Conservation (phyloP, 2,113 vertebrate species). For the Pachyramphus minor region DNA sequence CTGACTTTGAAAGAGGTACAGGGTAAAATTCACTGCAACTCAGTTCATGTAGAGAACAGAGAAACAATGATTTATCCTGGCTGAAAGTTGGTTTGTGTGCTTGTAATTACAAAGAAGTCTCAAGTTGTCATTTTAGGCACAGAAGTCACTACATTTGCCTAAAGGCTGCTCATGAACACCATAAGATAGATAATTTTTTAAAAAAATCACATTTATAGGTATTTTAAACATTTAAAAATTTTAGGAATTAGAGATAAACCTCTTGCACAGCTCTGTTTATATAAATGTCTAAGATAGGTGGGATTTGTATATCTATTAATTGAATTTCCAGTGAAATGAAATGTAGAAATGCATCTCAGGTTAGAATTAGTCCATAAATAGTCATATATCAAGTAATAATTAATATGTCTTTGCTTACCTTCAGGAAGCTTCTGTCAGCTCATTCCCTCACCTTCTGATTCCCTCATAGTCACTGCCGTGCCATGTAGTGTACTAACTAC, state of each 20-base stretch:
- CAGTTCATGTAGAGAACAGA: background rate
- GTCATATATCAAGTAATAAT: background rate
- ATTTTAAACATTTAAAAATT: background rate
- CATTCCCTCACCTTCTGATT: background rate
- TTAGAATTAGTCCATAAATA: background rate
- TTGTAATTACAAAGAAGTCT: background rate
- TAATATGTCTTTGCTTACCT: background rate
- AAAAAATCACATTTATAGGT: background rate
- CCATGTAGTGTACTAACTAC: background rate
- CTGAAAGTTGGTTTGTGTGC: background rate
- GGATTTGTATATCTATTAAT: background rate
- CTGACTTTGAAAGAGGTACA: background rate
- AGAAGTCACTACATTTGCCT: background rate
- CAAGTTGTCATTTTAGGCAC: background rate
- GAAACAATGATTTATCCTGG: background rate
- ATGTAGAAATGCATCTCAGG: background rate
- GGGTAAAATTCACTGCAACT: background rate
- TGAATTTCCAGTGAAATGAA: background rate
- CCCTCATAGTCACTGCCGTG: background rate
- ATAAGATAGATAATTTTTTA: background rate
- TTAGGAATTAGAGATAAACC: background rate
- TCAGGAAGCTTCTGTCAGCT: background rate
- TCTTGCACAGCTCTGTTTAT: background rate
- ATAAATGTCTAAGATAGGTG: background rate
- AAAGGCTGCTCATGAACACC: background rate